Percentiles rank a stretch among this genome's conserved stretches.
phyloP scores from a whole-genome alignment of 1,140 invertebrate genomes.

The Leucophenga varia region DNA sequence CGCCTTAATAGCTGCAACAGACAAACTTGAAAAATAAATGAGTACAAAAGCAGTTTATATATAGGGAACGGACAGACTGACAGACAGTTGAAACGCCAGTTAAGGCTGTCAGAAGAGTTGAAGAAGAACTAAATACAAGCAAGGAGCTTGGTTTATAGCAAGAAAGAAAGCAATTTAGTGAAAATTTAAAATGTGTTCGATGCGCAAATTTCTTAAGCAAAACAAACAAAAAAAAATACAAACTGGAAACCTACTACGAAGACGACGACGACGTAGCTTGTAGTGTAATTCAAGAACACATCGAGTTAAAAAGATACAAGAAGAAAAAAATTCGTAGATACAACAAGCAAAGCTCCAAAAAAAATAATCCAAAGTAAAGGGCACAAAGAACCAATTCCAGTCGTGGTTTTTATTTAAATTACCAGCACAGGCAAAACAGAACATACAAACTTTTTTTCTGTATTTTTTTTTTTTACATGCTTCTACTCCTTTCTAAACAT shows the following conservation, averaged over 20 bases:
- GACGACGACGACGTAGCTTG: not conserved
- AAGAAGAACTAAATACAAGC: not conserved
- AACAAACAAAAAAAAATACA: conserved; percentile 5
- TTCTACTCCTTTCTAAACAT: too few relatives aligned
- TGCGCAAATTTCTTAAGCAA: conserved; percentile 23
- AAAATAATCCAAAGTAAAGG: conserved; percentile 11
- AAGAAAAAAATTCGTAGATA: conserved; percentile 14
- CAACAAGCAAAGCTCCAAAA: not conserved
- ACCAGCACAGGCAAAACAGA: conserved; percentile 13
- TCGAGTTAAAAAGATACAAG: conserved; percentile 24
- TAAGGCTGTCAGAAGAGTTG: not conserved
- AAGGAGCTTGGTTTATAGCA: not conserved
- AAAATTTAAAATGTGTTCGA: conserved; percentile 39
- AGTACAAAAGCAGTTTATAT: conserved; percentile 1
- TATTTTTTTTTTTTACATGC: too few relatives aligned
- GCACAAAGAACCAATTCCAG: conserved; percentile 16
- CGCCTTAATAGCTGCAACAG: conserved; percentile 31
- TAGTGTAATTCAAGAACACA: conserved; percentile 7
- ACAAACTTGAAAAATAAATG: conserved; percentile 12
- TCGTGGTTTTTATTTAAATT: conserved; percentile 20
- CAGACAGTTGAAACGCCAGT: conserved; percentile 1
- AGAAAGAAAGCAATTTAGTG: conserved; percentile 37
- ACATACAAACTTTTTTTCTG: too few relatives aligned
- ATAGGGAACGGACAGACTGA: conserved; percentile 1
- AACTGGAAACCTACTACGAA: not conserved